A percentile compares a stretch with the other conserved stretches of the same genome.
These are phyloP conservation scores for Homarus gammarus DNA, from an alignment of 2,888 invertebrate genomes.

Conservation along the genomic window DNA sequence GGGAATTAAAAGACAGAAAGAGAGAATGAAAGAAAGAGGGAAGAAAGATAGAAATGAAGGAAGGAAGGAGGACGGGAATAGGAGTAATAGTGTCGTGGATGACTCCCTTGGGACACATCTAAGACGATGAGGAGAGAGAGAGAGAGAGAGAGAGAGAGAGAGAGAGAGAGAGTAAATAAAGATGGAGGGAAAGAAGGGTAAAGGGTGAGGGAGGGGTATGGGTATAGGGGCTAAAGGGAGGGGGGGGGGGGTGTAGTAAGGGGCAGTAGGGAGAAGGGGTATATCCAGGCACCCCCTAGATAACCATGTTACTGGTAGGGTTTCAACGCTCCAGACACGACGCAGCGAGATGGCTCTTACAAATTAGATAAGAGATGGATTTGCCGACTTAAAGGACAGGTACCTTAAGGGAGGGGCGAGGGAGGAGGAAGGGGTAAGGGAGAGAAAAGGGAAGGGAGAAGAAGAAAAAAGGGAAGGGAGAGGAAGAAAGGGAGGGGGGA, in stretches of 20 bases:
- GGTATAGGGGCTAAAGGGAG: neutral
- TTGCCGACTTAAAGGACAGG: slow-evolving; percentile 13
- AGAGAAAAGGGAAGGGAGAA: neutral
- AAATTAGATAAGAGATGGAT: slow-evolving; percentile 48
- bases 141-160: slow-evolving; percentile 19
- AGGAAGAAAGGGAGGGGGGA: neutral
- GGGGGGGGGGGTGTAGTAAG: neutral
- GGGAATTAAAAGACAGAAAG: too few species aligned
- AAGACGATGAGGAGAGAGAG: slow-evolving; percentile 7
- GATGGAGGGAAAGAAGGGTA: neutral
- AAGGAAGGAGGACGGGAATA: neutral
- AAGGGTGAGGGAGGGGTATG: neutral
- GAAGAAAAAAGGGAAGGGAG: neutral
- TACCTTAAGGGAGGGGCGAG: slow-evolving; percentile 7
- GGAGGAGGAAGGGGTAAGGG: neutral
- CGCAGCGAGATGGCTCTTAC: slow-evolving; percentile 6
- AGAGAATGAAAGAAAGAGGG: neutral
- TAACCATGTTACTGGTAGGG: slow-evolving; percentile 27
- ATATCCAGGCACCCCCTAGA: neutral
- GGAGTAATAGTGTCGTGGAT: slow-evolving; percentile 10
- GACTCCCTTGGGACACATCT: slow-evolving; percentile 17
- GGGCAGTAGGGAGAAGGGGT: neutral
- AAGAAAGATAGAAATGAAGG: neutral
- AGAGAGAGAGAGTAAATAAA: neutral
- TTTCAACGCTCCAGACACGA: neutral